Evolutionary conservation across 2,797 vertebrate genomes (phyloP).

Genomic region (Microctenopoma stevenorrisi): DNA sequence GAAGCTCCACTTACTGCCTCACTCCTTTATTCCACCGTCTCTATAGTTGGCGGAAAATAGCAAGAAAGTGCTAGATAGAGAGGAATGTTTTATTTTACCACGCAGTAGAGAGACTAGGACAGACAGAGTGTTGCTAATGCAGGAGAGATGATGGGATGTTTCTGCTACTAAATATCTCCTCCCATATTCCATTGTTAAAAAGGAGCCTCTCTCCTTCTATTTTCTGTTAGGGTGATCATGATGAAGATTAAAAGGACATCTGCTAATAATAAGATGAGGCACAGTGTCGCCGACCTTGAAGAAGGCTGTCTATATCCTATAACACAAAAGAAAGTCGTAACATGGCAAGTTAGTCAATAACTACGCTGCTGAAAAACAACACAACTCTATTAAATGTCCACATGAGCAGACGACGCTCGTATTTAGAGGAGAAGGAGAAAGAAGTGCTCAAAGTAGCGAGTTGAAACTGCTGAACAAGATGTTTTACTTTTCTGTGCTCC

Average conservation of each 20-base stretch:
- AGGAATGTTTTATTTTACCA: constrained; percentile 33
- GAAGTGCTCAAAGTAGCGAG: constrained; percentile 29
- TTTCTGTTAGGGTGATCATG: background rate
- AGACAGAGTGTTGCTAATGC: constrained; percentile 3
- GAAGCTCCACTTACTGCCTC: constrained; percentile 19
- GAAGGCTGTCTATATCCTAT: background rate
- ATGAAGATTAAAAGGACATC: background rate
- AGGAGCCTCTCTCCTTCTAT: background rate
- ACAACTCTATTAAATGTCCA: constrained; percentile 1
- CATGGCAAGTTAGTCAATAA: background rate
- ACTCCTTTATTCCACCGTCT: constrained; percentile 6
- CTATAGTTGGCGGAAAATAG: constrained; percentile 19
- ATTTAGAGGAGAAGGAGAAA: constrained; percentile 18
- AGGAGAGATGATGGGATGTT: constrained; percentile 15
- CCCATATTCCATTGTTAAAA: background rate
- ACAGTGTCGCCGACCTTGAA: background rate
- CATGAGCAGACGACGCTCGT: constrained; percentile 44
- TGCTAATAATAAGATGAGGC: background rate
- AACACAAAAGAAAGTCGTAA: background rate
- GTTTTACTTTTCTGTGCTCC: constrained; percentile 51
- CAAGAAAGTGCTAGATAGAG: constrained; percentile 13
- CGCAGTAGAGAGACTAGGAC: background rate
- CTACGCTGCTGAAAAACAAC: background rate
- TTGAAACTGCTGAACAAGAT: constrained; percentile 70
- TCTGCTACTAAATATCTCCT: constrained; percentile 1